Evolutionary conservation across 37 sponge, comb jelly and placozoan species (phyloP).

Genomic region (Diacarnus erythraeanus): DNA sequence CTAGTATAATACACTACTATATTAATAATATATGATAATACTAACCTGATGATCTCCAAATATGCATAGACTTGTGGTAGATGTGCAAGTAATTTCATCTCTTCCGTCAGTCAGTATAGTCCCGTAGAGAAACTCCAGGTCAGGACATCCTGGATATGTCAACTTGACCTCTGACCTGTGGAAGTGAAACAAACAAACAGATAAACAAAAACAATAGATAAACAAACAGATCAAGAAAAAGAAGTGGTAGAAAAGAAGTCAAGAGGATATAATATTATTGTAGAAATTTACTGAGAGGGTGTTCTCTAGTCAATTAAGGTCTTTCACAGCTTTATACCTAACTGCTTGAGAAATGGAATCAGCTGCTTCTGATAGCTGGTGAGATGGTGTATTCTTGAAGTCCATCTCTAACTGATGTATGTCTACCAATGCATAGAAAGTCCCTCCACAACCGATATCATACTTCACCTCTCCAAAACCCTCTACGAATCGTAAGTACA

Average conservation of each 20-base stretch:
- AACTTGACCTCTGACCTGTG: constrained; percentile 20
- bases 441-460: constrained; percentile 84
- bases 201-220: no score
- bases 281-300: no score
- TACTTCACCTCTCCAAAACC: constrained; percentile 48
- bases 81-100: constrained; percentile 7
- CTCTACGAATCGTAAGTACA: neutral
- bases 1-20: no score
- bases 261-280: no score
- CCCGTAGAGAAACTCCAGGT: constrained; percentile 85
- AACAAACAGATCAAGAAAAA: no score
- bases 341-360: neutral
- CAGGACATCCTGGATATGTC: constrained; percentile 60
- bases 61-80: neutral
- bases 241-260: no score
- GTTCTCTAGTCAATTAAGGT: no score
- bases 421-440: constrained; percentile 80
- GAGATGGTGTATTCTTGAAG: constrained; percentile 37
- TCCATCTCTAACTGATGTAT: constrained; percentile 63
- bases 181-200: neutral
- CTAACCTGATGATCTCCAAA: neutral
- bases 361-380: constrained; percentile 39
- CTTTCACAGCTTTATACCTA: no score
- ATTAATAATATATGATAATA: no score
- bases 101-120: constrained; percentile 71